These are phyloP conservation scores for Phrixothrix hirtus DNA, from an alignment of 2,888 invertebrate species.

Conservation along the genomic window DNA sequence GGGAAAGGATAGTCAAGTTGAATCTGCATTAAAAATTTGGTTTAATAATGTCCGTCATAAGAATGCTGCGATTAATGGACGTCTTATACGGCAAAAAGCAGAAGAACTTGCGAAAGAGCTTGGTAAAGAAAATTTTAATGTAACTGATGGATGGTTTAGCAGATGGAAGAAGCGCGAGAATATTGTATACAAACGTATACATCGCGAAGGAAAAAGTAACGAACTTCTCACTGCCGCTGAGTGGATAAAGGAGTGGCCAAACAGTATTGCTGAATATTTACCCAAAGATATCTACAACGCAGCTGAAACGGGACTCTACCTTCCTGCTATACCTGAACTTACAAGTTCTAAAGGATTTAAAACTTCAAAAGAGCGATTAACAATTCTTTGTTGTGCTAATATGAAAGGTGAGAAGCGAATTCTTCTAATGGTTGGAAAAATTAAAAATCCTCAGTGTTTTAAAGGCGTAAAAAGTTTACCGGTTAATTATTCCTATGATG, in stretches of 20 bases:
- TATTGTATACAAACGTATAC: slow-evolving; percentile 14
- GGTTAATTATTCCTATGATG: neutral
- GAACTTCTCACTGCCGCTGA: neutral
- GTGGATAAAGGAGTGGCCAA: neutral
- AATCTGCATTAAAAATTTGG: slow-evolving; percentile 38
- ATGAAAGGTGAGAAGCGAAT: neutral
- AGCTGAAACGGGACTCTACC: neutral
- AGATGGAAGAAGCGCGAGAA: slow-evolving; percentile 39
- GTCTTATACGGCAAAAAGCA: slow-evolving; percentile 36
- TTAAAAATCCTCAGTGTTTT: neutral
- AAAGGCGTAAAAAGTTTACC: neutral
- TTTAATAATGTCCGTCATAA: slow-evolving; percentile 30
- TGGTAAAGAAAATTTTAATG: slow-evolving; percentile 35
- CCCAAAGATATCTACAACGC: neutral
- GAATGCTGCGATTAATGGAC: slow-evolving; percentile 29
- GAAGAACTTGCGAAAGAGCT: slow-evolving; percentile 37
- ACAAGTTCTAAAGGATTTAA: neutral
- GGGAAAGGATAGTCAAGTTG: slow-evolving; percentile 36
- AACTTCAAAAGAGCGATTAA: neutral
- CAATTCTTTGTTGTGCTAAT: neutral
- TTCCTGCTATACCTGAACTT: neutral
- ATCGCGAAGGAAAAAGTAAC: neutral
- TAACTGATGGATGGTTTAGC: slow-evolving; percentile 41
- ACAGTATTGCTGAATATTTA: neutral
- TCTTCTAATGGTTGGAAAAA: neutral